These are phyloP conservation scores for Sericinus montela DNA, from an alignment of 2,888 invertebrate genomes.

Conservation along the genomic window DNA sequence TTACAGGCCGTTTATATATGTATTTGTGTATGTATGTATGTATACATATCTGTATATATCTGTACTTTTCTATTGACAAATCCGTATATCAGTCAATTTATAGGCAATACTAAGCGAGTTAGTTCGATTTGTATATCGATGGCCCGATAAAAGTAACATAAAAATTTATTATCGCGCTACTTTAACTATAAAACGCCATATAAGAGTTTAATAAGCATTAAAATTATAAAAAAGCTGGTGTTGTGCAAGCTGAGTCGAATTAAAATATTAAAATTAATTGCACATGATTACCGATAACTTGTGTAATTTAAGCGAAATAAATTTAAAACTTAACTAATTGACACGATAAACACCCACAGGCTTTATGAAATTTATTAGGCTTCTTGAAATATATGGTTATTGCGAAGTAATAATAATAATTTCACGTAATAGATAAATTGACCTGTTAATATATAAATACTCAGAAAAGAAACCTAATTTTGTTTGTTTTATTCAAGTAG, in stretches of 20 bases:
- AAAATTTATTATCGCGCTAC: neutral
- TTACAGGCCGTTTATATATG: too few relatives aligned
- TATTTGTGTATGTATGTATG: too few relatives aligned
- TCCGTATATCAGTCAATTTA: too few relatives aligned
- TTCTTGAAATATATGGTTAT: too few relatives aligned
- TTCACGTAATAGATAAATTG: too few relatives aligned
- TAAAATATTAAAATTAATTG: conserved; percentile 7
- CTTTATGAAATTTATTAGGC: too few relatives aligned
- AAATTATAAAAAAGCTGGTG: neutral
- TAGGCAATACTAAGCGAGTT: neutral
- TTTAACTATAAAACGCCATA: neutral
- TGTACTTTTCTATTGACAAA: too few relatives aligned
- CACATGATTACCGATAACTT: neutral
- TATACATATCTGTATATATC: too few relatives aligned
- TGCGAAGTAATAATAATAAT: too few relatives aligned
- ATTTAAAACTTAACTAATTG: neutral
- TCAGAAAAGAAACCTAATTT: too few relatives aligned
- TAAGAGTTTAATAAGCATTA: conserved; percentile 1
- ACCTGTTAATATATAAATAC: too few relatives aligned
- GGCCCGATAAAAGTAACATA: neutral
- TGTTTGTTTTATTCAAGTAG: too few relatives aligned
- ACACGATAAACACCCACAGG: neutral
- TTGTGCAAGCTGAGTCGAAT: conserved; percentile 2
- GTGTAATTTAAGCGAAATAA: neutral
- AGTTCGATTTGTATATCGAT: neutral